Evolutionary conservation across 1,140 invertebrate species (phyloP).

Genomic region (Cyclargus thomasi): DNA sequence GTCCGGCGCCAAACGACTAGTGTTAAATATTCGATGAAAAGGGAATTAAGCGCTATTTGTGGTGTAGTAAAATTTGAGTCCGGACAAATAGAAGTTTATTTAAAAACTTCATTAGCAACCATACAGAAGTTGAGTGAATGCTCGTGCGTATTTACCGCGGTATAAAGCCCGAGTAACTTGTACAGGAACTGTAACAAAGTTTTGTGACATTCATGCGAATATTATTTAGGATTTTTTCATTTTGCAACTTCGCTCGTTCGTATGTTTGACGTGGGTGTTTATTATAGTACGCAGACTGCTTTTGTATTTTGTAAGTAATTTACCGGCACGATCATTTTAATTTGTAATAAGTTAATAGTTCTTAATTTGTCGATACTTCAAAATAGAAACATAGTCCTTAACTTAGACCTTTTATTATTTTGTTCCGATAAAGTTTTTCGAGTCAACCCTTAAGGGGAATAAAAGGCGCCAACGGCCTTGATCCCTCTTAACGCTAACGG

Average conservation of each 20-base stretch:
- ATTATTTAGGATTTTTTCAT: conserved; percentile 7
- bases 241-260: not conserved
- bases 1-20: conserved; percentile 44
- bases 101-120: conserved; percentile 13
- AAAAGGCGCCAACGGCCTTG: too few relatives aligned
- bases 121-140: conserved; percentile 1
- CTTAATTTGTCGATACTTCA: too few relatives aligned
- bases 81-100: conserved; percentile 2
- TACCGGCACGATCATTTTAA: not conserved
- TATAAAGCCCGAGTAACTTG: not conserved
- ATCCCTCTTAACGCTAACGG: too few relatives aligned
- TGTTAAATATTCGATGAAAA: conserved; percentile 4
- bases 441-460: too few relatives aligned
- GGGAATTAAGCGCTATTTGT: conserved; percentile 8
- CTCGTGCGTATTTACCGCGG: not conserved
- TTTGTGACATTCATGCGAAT: conserved; percentile 2
- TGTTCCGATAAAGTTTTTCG: too few relatives aligned
- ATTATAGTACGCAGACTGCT: not conserved
- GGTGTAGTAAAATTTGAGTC: not conserved
- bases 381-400: too few relatives aligned
- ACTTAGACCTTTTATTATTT: too few relatives aligned
- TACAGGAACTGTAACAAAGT: not conserved
- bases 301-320: not conserved
- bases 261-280: not conserved
- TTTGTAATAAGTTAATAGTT: too few relatives aligned